Evolutionary conservation across 2,113 vertebrate species (phyloP), one percentile per base, ranked within the genome.

Genomic region (Austrofundulus limnaeus): DNA sequence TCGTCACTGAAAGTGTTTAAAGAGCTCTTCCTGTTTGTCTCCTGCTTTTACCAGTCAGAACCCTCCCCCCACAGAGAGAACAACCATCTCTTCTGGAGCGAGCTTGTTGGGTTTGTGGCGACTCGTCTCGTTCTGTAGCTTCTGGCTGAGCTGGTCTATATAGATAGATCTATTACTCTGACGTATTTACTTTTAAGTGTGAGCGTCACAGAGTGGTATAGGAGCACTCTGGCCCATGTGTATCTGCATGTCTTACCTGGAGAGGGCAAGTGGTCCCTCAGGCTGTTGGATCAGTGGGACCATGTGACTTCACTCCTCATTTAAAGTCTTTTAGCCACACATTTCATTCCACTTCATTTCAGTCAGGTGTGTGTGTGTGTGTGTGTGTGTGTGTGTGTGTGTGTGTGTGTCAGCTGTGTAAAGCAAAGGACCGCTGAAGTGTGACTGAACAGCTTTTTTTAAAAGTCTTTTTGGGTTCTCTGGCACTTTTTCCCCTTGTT

Each of bases 401-500:
- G 50, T 49, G 77, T 66, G 53, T 46, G 20, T 85, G 72, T 38
- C 73, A 45, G 67, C 48, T 65, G 70, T 75, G 66, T 62, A 61
- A 66, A 66, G 84, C 61, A 60, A 69, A 74, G 61, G 77, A 75
- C 57, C 28, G 66, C 72, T 63, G 12, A 64, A 41, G 77, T 70
- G 72, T 77, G 70, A 77, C 60, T 75, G 66, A 73, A 76, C 34
- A 56, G 80, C 72, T 83, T 72, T 2, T 28, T n/a, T n/a, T n/a
- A n/a, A n/a, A 34, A 39, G 72, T 86, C 72, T 84, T 74, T 77
- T 82, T 83, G 84, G 84, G 74, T 90, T 91, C 77, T 88, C 84
- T 75, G 81, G 86, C 89, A 88, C 88, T 89, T 91, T 87, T 76
- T n/a, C n/a, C 74, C 77, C 76, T 75, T 66, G 62, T 90, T 88